These are phyloP conservation scores for Dichetophora obliterata DNA, from an alignment of 2,888 invertebrate genomes.

Conservation along the genomic window DNA sequence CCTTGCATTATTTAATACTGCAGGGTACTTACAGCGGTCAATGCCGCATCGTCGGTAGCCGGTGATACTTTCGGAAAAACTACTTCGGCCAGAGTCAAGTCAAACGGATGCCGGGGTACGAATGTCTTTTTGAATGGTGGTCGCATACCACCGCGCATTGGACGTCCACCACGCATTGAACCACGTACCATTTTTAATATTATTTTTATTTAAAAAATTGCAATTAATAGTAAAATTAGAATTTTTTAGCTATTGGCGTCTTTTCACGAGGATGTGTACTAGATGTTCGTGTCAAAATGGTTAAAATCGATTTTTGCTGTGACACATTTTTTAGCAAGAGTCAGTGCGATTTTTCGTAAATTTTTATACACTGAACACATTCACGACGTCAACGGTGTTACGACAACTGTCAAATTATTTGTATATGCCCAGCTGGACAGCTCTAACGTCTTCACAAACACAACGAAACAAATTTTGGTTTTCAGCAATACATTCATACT, in stretches of 20 bases:
- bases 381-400: too few relatives aligned
- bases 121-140: slow-evolving; percentile 78
- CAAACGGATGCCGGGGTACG: slow-evolving; percentile 86
- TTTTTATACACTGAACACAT: too few relatives aligned
- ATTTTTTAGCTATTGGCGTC: not conserved
- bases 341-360: too few relatives aligned
- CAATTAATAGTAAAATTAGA: not conserved
- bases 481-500: too few relatives aligned
- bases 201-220: slow-evolving; percentile 33
- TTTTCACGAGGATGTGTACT: not conserved
- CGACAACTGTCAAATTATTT: too few relatives aligned
- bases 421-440: too few relatives aligned
- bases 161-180: slow-evolving; percentile 76
- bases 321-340: not conserved
- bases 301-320: not conserved
- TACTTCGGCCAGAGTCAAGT: slow-evolving; percentile 89
- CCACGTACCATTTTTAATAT: slow-evolving; percentile 79
- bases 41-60: slow-evolving; percentile 84
- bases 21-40: slow-evolving; percentile 77
- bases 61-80: slow-evolving; percentile 86
- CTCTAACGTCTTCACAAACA: too few relatives aligned
- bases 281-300: not conserved
- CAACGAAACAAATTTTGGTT: too few relatives aligned
- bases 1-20: not conserved
- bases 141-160: slow-evolving; percentile 76